phyloP scores from a whole-genome alignment of 2,888 invertebrate genomes.

The Agonopterix heracliana region DNA sequence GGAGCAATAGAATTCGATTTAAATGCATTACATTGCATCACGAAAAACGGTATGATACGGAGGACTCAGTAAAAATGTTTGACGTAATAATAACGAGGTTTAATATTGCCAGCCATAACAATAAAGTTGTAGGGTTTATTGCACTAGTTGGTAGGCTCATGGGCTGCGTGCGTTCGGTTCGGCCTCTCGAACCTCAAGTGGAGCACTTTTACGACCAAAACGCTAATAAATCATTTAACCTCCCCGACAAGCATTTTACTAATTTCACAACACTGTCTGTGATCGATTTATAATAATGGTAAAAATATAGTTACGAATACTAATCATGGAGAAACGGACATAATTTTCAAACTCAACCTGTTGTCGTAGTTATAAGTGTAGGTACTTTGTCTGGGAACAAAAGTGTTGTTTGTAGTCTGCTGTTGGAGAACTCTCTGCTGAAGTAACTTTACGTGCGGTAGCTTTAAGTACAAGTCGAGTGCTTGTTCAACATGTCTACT shows the following conservation, averaged over 20 bases:
- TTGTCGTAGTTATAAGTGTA: too few species aligned
- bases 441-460: constrained; percentile 45
- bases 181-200: constrained; percentile 43
- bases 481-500: constrained; percentile 67
- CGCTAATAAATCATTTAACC: constrained; percentile 50
- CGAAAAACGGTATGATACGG: background rate
- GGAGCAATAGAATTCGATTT: background rate
- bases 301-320: too few species aligned
- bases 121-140: constrained; percentile 55
- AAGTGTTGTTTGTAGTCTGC: constrained; percentile 34
- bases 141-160: constrained; percentile 35
- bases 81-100: constrained; percentile 39
- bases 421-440: constrained; percentile 36
- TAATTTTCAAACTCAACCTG: too few species aligned
- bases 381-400: constrained; percentile 28
- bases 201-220: constrained; percentile 43
- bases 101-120: constrained; percentile 42
- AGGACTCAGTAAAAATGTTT: constrained; percentile 22
- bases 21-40: background rate
- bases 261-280: too few species aligned
- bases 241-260: constrained; percentile 13
- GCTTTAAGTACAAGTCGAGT: constrained; percentile 50
- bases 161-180: constrained; percentile 34
- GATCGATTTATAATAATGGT: too few species aligned
- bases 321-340: too few species aligned